These are phyloP conservation scores for Tetraneura akinire DNA, from an alignment of 1,140 invertebrate genomes.

Conservation along the genomic window DNA sequence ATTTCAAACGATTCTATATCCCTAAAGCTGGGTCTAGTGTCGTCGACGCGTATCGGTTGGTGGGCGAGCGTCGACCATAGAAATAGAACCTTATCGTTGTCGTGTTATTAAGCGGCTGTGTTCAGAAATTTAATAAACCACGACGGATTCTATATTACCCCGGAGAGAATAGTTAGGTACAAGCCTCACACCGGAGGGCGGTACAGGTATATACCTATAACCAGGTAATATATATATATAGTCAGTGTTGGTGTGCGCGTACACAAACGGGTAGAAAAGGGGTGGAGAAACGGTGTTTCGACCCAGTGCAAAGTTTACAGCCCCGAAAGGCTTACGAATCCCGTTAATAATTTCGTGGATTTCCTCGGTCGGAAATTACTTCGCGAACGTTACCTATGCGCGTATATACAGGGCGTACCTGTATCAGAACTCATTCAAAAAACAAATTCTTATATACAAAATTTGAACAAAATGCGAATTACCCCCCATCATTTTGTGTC, in stretches of 20 bases:
- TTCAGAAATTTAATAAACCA: constrained; percentile 10
- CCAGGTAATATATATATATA: not conserved
- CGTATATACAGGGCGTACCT: too few relatives aligned
- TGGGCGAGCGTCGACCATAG: too few relatives aligned
- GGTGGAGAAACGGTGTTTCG: not conserved
- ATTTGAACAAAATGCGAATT: too few relatives aligned
- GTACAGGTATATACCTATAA: too few relatives aligned
- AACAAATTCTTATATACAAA: too few relatives aligned
- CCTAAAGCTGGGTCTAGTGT: too few relatives aligned
- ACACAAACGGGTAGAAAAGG: not conserved
- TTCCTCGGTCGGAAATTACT: constrained; percentile 7
- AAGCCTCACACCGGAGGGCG: not conserved
- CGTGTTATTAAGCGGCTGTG: not conserved
- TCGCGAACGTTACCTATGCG: not conserved
- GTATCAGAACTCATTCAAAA: too few relatives aligned
- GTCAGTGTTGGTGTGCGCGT: too few relatives aligned
- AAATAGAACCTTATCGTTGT: too few relatives aligned
- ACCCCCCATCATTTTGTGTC: too few relatives aligned
- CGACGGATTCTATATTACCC: not conserved
- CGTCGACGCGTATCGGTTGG: too few relatives aligned
- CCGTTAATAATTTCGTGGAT: constrained; percentile 26
- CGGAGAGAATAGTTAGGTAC: not conserved
- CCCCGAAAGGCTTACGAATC: not conserved
- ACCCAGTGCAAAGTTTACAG: not conserved
- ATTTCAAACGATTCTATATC: too few relatives aligned